Percentiles rank a stretch among this genome's conserved stretches.
Conservation (phyloP, 92 coral and sea anemone species). For the Paragorgia papillata region DNA sequence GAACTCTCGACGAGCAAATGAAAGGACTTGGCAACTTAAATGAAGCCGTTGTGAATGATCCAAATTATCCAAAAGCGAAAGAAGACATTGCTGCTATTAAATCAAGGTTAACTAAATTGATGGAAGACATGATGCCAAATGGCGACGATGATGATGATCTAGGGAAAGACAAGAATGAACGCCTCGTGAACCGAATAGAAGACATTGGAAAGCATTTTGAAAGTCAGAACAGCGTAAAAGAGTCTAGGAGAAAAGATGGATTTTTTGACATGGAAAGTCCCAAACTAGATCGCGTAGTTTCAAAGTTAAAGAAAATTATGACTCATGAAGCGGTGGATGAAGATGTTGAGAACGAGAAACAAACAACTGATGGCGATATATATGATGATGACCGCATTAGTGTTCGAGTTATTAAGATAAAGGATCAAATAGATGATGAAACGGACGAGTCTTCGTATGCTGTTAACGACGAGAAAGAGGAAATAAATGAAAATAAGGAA, state of each 20-base stretch:
- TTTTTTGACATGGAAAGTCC: conserved; percentile 36
- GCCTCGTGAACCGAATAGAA: not conserved
- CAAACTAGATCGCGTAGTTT: conserved; percentile 41
- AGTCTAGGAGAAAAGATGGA: not conserved
- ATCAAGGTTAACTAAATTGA: conserved; percentile 13
- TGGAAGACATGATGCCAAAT: not conserved
- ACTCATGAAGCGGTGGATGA: conserved; percentile 31
- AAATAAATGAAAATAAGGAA: conserved; percentile 49
- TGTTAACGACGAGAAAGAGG: conserved; percentile 63
- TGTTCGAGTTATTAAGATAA: conserved; percentile 79
- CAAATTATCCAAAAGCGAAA: conserved; percentile 12
- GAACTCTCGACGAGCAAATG: conserved; percentile 27
- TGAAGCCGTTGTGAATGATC: conserved; percentile 23
- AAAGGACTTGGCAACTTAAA: conserved; percentile 16
- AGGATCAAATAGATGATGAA: conserved; percentile 51
- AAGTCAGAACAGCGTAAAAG: not conserved
- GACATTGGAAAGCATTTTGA: conserved; percentile 4
- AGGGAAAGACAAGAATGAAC: not conserved
- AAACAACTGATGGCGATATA: conserved; percentile 38
- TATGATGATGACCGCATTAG: conserved; percentile 53
- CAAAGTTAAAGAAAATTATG: conserved; percentile 40
- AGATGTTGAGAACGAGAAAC: conserved; percentile 32
- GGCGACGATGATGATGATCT: not conserved
- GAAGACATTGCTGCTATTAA: conserved; percentile 27
- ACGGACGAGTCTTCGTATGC: conserved; percentile 55